Conservation (phyloP, 2,113 vertebrate genomes). For the Hymenochirus boettgeri region DNA sequence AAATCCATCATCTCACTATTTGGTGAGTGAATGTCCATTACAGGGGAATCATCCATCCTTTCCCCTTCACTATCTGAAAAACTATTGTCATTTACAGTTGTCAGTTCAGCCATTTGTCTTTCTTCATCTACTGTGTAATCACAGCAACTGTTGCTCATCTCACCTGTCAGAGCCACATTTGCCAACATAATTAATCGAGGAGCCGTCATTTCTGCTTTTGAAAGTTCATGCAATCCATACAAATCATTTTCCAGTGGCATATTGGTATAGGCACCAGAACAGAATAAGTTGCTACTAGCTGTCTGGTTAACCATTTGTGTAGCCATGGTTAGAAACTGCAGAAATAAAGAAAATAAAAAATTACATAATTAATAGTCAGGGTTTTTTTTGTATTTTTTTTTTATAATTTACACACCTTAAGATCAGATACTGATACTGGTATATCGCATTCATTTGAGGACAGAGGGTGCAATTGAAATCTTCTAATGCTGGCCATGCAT, state of each 20-base stretch:
- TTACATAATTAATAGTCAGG: too few species aligned
- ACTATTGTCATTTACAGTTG: conserved; percentile 77
- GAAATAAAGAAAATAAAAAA: conserved; percentile 19
- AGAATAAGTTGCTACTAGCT: conserved; percentile 67
- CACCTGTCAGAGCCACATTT: conserved; percentile 82
- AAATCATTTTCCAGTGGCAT: conserved; percentile 69
- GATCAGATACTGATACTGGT: too few species aligned
- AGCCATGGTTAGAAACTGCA: conserved; percentile 70
- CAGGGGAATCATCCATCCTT: conserved; percentile 56
- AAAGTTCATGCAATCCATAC: conserved; percentile 74
- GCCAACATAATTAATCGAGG: conserved; percentile 96
- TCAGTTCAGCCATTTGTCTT: conserved; percentile 91
- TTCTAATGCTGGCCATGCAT: too few species aligned
- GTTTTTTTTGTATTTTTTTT: too few species aligned
- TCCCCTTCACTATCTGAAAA: conserved; percentile 92
- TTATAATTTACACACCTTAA: too few species aligned
- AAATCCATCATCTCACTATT: conserved; percentile 51
- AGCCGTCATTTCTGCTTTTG: conserved; percentile 76
- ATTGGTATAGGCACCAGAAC: conserved; percentile 54
- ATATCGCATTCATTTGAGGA: too few species aligned
- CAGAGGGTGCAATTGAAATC: too few species aligned
- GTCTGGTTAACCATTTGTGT: conserved; percentile 80
- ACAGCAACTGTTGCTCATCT: conserved; percentile 65
- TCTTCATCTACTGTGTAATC: conserved; percentile 77
- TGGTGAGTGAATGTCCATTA: conserved; percentile 43